Evolutionary conservation across 1,140 invertebrate species (phyloP), one percentile per base, ranked within the genome.

Genomic region (Aphis craccivora): DNA sequence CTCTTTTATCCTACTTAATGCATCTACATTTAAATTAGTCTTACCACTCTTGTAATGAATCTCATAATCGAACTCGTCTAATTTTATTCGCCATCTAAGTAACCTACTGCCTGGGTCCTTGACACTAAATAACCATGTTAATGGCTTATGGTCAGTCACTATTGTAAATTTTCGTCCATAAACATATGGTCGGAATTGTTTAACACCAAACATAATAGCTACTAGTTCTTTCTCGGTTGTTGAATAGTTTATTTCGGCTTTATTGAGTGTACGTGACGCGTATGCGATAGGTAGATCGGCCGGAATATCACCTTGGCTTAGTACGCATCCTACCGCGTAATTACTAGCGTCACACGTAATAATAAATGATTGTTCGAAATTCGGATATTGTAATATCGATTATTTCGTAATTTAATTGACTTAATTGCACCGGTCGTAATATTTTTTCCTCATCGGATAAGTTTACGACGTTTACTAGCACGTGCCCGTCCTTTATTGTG

Each of bases 61-160:
- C 0, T 94, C 92, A 51, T 88, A 94, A 51, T 94, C 86, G 60
- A 90, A 94, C 3, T 94, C 94, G 14, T 45, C 81, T 53, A 94
- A 60, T 53, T 53, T 40, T 5, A 94, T 45, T 94, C 90, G 91
- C 94, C 94, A 95, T 40, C 93, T 1, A 0, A 91, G 8, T 35
- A 94, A 60, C 4, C 93, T 55, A 22, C 94, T 55, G 60, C 90
- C 93, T 0, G 93, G 94, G 48, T 95, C 94, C 94, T 95, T 95
- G 3, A 53, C 53, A 23, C 53, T 53, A 23, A 53, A 53, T 53
- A 53, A 53, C 53, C 53, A 53, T 22, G 4, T 95, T 30, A 96
- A 94, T 2, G 95, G 95, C 93, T 95, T 95, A 91, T 96, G 96
- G 93, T 96, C 96, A 0, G 96, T 96, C 37, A 95, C 94, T 18